These are phyloP conservation scores for Lasioglossum albipes DNA, from an alignment of 1,140 invertebrate species.

Conservation along the genomic window DNA sequence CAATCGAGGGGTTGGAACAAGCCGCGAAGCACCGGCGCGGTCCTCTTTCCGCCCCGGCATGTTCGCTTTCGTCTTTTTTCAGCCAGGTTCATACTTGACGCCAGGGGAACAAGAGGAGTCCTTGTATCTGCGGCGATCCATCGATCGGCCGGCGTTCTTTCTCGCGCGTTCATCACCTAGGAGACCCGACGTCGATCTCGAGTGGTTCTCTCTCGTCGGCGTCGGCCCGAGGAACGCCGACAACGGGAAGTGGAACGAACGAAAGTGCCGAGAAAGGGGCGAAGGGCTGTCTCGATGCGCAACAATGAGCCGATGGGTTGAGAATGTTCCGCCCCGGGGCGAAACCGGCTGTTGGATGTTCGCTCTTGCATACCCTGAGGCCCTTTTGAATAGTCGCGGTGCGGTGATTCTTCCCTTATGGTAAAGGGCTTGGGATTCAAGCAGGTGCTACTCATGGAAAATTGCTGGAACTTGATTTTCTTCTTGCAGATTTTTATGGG, in stretches of 20 bases:
- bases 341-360: slow-evolving; percentile 24
- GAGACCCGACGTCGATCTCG: slow-evolving; percentile 13
- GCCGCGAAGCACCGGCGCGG: too few relatives aligned
- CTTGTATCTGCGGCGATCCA: neutral
- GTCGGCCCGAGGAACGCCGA: neutral
- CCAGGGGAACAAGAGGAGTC: neutral
- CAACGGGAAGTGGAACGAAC: neutral
- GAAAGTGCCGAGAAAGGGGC: neutral
- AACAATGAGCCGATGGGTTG: slow-evolving; percentile 40
- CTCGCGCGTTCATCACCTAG: neutral
- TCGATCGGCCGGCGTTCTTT: neutral
- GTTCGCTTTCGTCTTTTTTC: too few relatives aligned
- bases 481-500: too few relatives aligned
- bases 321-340: slow-evolving; percentile 19
- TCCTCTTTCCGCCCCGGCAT: too few relatives aligned
- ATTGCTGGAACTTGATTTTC: too few relatives aligned
- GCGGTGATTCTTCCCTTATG: neutral
- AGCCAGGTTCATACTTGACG: too few relatives aligned
- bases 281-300: slow-evolving; percentile 25
- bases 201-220: neutral
- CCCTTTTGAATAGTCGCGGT: neutral
- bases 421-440: too few relatives aligned
- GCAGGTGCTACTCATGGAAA: too few relatives aligned
- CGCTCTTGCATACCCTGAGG: neutral
- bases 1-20: too few relatives aligned